Base-by-base conservation (phyloP, 2,113 vertebrate genomes). In the Petroica traversi region DNA sequence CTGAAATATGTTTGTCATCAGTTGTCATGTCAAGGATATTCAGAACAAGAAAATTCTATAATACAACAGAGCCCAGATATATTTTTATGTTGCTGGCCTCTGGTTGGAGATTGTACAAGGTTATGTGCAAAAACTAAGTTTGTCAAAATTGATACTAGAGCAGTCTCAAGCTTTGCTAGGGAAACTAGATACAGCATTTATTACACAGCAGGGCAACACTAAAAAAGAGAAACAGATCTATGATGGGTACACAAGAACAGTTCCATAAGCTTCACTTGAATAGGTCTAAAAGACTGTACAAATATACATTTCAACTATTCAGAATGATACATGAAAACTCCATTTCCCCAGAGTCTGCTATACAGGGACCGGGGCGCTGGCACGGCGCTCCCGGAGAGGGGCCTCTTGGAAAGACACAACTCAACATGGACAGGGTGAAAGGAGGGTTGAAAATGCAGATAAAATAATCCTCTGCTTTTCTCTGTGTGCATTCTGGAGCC, bases 241-340 rank as follows among this genome's bases (percentile, higher is more conserved):
- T 98, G 97, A 98, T 98, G 98, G 97, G 96, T 98, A 99, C 98
- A 99, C 98, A 98, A 97, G 97, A 98, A 98, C 98, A 98, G 97
- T 98, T 97, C 98, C 97, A 97, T 98, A 98, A 98, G 98, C 98
- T 97, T 99, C 98, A 98, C 98, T 98, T 98, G 98, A 98, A 99
- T 98, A 98, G 98, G 98, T 99, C 99, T 99, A 99, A 99, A 99
- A 99, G 99, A 99, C 99, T 99, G 99, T 99, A 99, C 99, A 99
- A 99, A 99, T 99, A 98, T 99, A 99, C 99, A 99, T 98, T 98
- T 97, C 98, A 98, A 97, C 98, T 98, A 98, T 98, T 98, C 98
- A 98, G 98, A 98, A 98, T 98, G 98, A 98, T 98, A 99, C 98
- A 98, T 98, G 98, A 98, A 98, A 97, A 97, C 97, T 93, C 85